Conservation (phyloP, 2,797 vertebrate genomes). For the Avahi laniger region DNA sequence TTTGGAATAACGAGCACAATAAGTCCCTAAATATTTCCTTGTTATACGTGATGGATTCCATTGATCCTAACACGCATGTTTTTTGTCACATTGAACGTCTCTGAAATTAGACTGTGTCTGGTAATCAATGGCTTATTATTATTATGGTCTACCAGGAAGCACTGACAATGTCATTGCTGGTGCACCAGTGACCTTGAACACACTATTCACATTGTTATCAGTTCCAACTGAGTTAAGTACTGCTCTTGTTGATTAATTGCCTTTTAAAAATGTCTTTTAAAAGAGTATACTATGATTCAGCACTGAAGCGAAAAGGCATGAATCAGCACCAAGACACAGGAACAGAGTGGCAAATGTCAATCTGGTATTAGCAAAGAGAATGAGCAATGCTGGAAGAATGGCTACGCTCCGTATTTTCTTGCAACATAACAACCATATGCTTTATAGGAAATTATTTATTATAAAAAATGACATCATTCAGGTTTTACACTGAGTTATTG, state of each 20-base stretch:
- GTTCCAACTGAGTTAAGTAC: neutral
- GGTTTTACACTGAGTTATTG: too few relatives aligned
- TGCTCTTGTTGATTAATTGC: neutral
- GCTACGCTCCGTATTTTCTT: neutral
- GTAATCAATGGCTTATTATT: neutral
- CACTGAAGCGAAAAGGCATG: neutral
- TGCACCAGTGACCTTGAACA: neutral
- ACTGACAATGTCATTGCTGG: neutral
- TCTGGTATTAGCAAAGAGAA: neutral
- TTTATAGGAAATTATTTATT: neutral
- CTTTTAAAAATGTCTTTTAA: neutral
- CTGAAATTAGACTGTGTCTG: neutral
- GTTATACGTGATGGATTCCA: neutral
- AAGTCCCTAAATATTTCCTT: neutral
- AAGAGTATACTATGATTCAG: neutral
- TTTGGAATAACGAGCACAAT: accelerated
- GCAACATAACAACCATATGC: too few relatives aligned
- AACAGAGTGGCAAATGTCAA: neutral
- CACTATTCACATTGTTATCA: accelerated
- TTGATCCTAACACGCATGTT: neutral
- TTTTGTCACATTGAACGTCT: neutral
- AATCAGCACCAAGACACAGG: accelerated
- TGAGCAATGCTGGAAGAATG: neutral
- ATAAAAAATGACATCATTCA: neutral
- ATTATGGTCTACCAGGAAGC: neutral